Base-by-base conservation (phyloP, 2,888 invertebrate genomes). In the Drosophila fungiperda region DNA sequence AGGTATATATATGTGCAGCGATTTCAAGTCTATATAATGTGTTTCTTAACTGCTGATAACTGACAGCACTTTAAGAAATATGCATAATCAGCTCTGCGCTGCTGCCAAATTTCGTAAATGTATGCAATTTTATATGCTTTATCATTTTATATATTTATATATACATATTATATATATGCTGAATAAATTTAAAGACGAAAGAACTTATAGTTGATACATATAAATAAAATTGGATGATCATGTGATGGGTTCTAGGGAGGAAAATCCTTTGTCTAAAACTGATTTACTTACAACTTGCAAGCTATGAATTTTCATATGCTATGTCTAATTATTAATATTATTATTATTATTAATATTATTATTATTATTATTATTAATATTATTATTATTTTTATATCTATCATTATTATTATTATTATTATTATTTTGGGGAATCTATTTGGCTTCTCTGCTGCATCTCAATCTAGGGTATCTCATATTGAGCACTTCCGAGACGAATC, bases 1-100 rank as follows among this genome's bases (percentile, higher is more conserved):
- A 86, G 85, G 85, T 38, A 29, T 68, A 64, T 74, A 57, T 45
- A 17, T 12, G 0, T 29, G 49, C 40, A 29, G 3, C 3, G 36
- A 17, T 20, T 11, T 6, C 3, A 4, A 11, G 35, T 40, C 29
- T 42, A 6, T 32, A 11, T 38, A 55, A 65, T 36, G 29, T 29
- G 38, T 33, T 15, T 11, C 20, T 23, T 12, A 8, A 55, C 6
- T 15, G 40, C 55, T 57, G 40, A 57, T 40, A 57, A 40, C 20
- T 9, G 12, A 9, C 15, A 20, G 29, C 12, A 20, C 40, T 57
- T 0, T 3, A 2, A 6, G 29, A 15, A n/a, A 32, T 8, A n/a
- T 42, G 20, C 29, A 32, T 11, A 57, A 9, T 42, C 29, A 57
- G 40, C 40, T 1, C 2, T n/a, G 1, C 17, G 4, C n/a, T 3